These are phyloP conservation scores for Syngnathus acus DNA, from an alignment of 2,797 vertebrate species.

Conservation along the genomic window DNA sequence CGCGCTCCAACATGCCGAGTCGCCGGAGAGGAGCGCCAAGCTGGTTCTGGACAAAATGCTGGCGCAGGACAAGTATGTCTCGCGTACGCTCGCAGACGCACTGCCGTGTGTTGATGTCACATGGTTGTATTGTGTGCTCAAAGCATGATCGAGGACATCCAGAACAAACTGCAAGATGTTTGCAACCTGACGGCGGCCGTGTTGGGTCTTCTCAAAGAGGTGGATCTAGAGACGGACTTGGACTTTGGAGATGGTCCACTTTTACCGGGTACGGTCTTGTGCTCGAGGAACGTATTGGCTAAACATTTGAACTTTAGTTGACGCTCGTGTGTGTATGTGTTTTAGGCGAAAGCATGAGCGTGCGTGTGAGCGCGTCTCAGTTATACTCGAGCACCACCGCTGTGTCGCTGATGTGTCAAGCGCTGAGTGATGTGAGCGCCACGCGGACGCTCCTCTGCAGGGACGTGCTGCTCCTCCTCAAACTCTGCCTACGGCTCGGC, in stretches of 20 bases:
- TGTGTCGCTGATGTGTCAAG: conserved; percentile 70
- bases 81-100: not conserved
- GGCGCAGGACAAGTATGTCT: conserved; percentile 80
- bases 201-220: conserved; percentile 77
- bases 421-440: conserved; percentile 73
- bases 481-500: conserved; percentile 78
- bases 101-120: too few species aligned
- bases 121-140: conserved; percentile 25
- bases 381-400: conserved; percentile 77
- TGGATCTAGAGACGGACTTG: conserved; percentile 85
- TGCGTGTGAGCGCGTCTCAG: conserved; percentile 78
- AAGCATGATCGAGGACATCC: conserved; percentile 80
- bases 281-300: too few species aligned
- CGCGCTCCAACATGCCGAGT: conserved; percentile 80
- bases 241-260: conserved; percentile 61
- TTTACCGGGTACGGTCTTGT: conserved; percentile 25
- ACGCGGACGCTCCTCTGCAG: conserved; percentile 83
- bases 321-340: conserved; percentile 3
- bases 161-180: conserved; percentile 87
- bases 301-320: too few species aligned
- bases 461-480: conserved; percentile 87
- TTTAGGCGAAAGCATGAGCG: conserved; percentile 70
- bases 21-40: conserved; percentile 85
- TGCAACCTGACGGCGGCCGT: conserved; percentile 79
- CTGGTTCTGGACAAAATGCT: conserved; percentile 84